Conservation (phyloP, 2,888 invertebrate genomes). For the Meloe dianella region DNA sequence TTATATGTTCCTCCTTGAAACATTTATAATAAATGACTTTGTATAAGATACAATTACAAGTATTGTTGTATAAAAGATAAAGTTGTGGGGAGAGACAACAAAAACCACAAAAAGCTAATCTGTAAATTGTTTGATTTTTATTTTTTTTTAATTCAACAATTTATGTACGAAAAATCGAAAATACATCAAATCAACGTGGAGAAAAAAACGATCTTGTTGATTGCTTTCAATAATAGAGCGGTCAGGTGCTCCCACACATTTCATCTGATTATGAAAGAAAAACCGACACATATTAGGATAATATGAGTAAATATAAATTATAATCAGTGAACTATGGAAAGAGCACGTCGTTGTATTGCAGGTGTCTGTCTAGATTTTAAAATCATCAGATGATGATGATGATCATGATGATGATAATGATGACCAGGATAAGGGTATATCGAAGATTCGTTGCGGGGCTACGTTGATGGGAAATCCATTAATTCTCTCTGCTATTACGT, state of each 20-base stretch:
- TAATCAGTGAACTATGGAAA: constrained; percentile 53
- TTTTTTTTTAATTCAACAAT: background rate
- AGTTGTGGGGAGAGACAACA: background rate
- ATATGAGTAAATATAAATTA: constrained; percentile 26
- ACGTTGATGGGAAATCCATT: constrained; percentile 20
- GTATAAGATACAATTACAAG: constrained; percentile 1
- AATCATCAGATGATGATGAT: background rate
- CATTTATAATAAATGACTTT: constrained; percentile 7
- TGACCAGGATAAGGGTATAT: no score
- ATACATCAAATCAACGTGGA: background rate
- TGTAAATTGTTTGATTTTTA: background rate
- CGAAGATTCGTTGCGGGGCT: constrained; percentile 25
- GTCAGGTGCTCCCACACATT: constrained; percentile 34
- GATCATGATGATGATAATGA: background rate
- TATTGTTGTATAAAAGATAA: background rate
- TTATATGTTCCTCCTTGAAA: constrained; percentile 9
- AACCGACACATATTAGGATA: constrained; percentile 27
- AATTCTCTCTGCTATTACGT: constrained; percentile 27
- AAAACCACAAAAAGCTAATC: background rate
- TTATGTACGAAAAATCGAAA: background rate
- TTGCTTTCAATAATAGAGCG: background rate
- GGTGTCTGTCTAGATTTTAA: constrained; percentile 40
- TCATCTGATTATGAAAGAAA: constrained; percentile 26
- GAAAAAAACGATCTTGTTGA: background rate
- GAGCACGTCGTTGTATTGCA: constrained; percentile 49